Base-by-base conservation (phyloP, 1,140 invertebrate species). In the Drosophila miranda region DNA sequence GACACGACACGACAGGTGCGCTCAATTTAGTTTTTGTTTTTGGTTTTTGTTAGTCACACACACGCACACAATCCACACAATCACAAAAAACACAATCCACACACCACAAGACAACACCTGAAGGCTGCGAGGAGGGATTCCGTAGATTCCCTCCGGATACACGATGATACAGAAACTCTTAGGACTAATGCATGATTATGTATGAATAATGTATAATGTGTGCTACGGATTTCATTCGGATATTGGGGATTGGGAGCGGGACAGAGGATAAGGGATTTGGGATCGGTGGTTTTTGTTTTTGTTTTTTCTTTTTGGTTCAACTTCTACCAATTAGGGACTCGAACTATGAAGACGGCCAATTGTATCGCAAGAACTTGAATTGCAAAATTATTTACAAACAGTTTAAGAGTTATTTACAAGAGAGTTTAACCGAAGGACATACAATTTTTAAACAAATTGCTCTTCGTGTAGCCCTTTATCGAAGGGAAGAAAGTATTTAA, bases 181-280 rank as follows among this genome's bases (percentile, higher is more conserved):
- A 86, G 52, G 48, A 23, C 81, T 86, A 86, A 86, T 86, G 81
- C 82, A 87, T 87, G 82, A 86, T 75, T 74, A 86, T 86, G 81
- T 59, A 82, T 86, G 81, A 86, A 86, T 67, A 86, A 86, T 86
- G 82, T 74, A 61, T 87, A 74, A 72, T 53, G 76, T 79, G 76
- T 83, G 60, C 57, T 63, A 70, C 79, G 62, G 50, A 41, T 68
- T 60, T 60, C 54, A 21, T 42, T 59, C 67, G 46, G 69, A 23
- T 30, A 14, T 11, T 38, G 11, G 28, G 68, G 28, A 52, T 41
- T 46, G 19, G 49, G 28, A 43, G 41, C 14, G 42, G 41, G 2
- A 38, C 19, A 42, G 3, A 28, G 45, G n/a, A 63, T 28, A 2
- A 7, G 21, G 55, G 21, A 59, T 19, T 21, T 11, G 28, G 50